Conservation (phyloP, 2,888 invertebrate species). For the Penaeus monodon region DNA sequence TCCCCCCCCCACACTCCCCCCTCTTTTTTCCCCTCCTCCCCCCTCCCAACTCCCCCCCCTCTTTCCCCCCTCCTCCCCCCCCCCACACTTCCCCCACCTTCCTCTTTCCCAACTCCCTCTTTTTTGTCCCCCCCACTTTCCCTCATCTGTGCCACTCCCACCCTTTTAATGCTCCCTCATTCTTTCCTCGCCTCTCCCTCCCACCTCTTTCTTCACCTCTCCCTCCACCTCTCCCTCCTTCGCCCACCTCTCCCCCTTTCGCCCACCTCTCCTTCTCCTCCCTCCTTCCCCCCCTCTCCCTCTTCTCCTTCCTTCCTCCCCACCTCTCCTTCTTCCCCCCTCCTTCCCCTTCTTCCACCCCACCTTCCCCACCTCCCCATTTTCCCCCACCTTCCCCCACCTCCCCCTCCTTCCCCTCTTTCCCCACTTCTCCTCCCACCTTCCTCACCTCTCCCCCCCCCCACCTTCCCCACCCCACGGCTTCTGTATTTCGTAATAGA, state of each 20-base stretch:
- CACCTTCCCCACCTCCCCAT: too few relatives aligned
- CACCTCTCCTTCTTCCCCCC: neutral
- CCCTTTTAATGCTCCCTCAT: too few relatives aligned
- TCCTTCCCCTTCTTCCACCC: neutral
- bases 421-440: too few relatives aligned
- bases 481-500: too few relatives aligned
- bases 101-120: neutral
- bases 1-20: neutral
- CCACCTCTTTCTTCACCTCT: neutral
- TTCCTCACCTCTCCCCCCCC: neutral
- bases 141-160: too few relatives aligned
- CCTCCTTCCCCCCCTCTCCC: neutral
- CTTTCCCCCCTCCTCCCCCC: neutral
- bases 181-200: neutral
- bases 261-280: too few relatives aligned
- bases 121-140: too few relatives aligned
- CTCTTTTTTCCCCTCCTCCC: neutral
- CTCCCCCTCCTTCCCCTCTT: neutral
- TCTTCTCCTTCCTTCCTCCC: neutral
- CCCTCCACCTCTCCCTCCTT: neutral
- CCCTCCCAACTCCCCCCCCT: neutral
- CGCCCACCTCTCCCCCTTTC: neutral
- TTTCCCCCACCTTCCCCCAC: neutral
- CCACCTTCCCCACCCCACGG: neutral
- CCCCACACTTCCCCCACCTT: neutral